These are phyloP conservation scores for Chloropsis hardwickii DNA, from an alignment of 2,113 vertebrate species.

Conservation along the genomic window DNA sequence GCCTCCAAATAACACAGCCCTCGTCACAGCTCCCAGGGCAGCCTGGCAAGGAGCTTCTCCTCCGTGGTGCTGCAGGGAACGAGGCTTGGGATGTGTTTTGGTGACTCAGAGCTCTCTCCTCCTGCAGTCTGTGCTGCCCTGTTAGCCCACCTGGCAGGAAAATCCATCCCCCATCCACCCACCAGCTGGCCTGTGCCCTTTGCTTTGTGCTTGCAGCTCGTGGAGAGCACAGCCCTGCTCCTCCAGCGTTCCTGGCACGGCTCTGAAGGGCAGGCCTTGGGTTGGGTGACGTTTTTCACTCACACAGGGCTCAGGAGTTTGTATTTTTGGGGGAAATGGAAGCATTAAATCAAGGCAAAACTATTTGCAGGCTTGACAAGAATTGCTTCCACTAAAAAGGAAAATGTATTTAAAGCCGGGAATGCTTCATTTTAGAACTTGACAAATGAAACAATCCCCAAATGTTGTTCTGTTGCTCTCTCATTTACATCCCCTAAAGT, in stretches of 20 bases:
- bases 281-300: not conserved
- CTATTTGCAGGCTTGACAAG: not conserved
- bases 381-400: not conserved
- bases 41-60: not conserved
- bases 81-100: not conserved
- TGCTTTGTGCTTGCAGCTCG: not conserved
- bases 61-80: not conserved
- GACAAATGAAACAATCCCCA: not conserved
- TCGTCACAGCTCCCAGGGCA: not conserved
- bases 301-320: not conserved
- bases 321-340: not conserved
- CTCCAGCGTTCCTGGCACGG: not conserved
- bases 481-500: not conserved
- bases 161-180: not conserved
- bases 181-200: not conserved
- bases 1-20: not conserved
- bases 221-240: not conserved
- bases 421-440: not conserved
- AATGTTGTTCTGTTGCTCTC: not conserved
- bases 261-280: accelerated
- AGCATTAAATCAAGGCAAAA: not conserved
- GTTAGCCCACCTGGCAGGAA: slow-evolving; percentile 21
- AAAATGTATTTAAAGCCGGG: not conserved
- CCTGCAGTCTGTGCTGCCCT: not conserved
- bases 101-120: not conserved